Evolutionary conservation across 2,888 invertebrate genomes (phyloP).

Genomic region (Drepanosiphum platanoidis): DNA sequence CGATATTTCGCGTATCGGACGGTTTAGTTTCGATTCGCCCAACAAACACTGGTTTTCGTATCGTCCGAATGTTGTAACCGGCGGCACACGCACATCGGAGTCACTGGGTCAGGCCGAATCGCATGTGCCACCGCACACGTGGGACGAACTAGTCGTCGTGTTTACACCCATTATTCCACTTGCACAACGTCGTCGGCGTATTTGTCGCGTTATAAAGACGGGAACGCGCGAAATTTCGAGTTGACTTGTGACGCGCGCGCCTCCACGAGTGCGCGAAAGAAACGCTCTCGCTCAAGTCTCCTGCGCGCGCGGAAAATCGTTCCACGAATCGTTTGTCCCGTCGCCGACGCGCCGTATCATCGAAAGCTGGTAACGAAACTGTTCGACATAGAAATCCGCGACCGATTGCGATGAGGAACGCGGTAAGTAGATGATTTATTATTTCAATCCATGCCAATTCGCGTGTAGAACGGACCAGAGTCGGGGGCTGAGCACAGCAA

Average conservation of each 20-base stretch:
- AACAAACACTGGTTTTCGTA: background rate
- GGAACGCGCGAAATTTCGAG: background rate
- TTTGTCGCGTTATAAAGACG: background rate
- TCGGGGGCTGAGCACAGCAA: no score
- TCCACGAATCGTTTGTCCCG: background rate
- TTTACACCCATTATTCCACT: background rate
- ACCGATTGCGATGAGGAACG: background rate
- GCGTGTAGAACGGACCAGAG: no score
- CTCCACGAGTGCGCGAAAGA: background rate
- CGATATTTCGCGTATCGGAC: background rate
- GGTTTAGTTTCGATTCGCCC: background rate
- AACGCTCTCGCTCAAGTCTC: background rate
- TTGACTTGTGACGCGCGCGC: background rate
- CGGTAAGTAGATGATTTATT: background rate
- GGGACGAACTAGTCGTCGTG: conserved; percentile 9
- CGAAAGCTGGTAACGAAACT: no score
- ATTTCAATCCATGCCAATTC: no score
- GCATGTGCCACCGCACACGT: background rate
- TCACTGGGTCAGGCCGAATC: conserved; percentile 18
- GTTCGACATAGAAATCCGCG: no score
- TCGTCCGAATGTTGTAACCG: background rate
- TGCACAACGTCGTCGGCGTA: background rate
- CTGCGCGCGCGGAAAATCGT: background rate
- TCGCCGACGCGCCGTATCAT: background rate
- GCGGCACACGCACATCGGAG: background rate